Evolutionary conservation across 2,888 invertebrate species (phyloP), one percentile per base, ranked within the genome.

Genomic region (Tribolium freemani): DNA sequence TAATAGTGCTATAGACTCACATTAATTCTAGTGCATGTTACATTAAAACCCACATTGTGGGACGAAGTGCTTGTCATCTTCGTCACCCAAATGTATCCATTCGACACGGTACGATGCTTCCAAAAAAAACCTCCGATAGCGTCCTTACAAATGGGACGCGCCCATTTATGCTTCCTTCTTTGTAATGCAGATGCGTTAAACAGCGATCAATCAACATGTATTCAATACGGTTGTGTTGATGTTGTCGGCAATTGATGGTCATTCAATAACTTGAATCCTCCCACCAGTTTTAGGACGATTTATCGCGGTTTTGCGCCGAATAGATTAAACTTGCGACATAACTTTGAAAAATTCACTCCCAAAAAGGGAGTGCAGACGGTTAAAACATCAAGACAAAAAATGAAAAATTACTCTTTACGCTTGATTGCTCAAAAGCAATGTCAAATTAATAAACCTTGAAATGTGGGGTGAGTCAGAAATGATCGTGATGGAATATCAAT

Each of bases 21-120:
- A 82, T 81, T 81, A 82, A 80, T 81, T 79, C 80, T 72, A 78
- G 77, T 80, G 80, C 80, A 80, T 81, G 81, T 81, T 80, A 80
- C 80, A 80, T 80, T 80, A 79, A 80, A 79, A 77, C 80, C 77
- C 76, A 77, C 84, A 83, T 82, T 82, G 81, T 78, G 77, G 61
- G 56, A 30, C 78, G 77, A 54, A 81, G 79, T 80, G 78, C 78
- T 81, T 82, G 80, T 81, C 82, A 79, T 80, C 79, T 76, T 76
- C 81, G 80, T 77, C 77, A 78, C 78, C 77, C 76, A 78, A 81
- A 81, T 81, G 80, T 78, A 83, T 82, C 78, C 80, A 80, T 83
- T 79, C 78, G 79, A 76, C 77, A 78, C 76, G 78, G 76, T 78
- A 77, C 76, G 78, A 75, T 81, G 78, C 78, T 78, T 77, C 76